These are phyloP conservation scores for Tetragonula clypearis DNA, from an alignment of 1,140 invertebrate genomes.

Conservation along the genomic window DNA sequence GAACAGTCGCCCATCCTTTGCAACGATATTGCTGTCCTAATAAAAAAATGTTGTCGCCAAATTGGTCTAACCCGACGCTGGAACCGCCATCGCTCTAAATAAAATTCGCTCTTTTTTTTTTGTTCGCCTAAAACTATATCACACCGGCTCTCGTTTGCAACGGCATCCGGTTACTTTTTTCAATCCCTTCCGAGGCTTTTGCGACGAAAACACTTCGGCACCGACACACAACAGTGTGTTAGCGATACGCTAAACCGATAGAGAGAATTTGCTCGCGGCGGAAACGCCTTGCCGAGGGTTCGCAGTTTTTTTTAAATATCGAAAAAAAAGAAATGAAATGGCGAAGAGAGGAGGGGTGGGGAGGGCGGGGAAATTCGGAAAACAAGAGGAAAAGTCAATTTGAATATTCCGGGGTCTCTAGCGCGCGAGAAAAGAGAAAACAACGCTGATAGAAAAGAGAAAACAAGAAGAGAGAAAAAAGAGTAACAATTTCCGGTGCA, in stretches of 20 bases:
- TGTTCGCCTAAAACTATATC: not conserved
- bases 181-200: not conserved
- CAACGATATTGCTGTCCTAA: not conserved
- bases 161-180: not conserved
- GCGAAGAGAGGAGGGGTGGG: no score
- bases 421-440: not conserved
- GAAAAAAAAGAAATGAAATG: not conserved
- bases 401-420: not conserved
- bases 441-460: not conserved
- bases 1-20: no score
- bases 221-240: not conserved
- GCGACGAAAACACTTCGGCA: not conserved
- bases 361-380: not conserved
- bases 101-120: not conserved
- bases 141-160: not conserved
- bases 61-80: not conserved
- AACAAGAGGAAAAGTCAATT: not conserved
- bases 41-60: not conserved
- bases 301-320: not conserved
- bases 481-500: not conserved
- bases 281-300: not conserved
- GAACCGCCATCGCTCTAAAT: not conserved
- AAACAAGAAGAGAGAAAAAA: not conserved
- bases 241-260: slow-evolving; percentile 1
- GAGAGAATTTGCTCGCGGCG: not conserved